Evolutionary conservation across 2,113 vertebrate genomes (phyloP).

Genomic region (Danionella cerebrum): DNA sequence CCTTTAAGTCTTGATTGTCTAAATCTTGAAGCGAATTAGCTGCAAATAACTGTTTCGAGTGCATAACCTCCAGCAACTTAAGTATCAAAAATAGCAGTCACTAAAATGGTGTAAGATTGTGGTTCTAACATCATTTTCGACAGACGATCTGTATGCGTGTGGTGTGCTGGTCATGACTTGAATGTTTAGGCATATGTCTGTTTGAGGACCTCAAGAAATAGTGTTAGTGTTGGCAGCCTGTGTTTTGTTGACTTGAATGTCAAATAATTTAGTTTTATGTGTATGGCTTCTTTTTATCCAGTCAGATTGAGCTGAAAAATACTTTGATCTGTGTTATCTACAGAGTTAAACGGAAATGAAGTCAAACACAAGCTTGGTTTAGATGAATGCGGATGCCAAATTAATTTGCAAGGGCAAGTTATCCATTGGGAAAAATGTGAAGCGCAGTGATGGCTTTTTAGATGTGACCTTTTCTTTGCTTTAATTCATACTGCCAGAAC

Average conservation of each 20-base stretch:
- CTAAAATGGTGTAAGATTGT: too few relatives aligned
- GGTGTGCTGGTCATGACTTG: neutral
- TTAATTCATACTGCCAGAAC: conserved; percentile 8
- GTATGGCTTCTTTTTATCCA: neutral
- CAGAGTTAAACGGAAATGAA: neutral
- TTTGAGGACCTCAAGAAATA: neutral
- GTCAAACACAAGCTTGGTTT: neutral
- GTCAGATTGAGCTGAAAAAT: too few relatives aligned
- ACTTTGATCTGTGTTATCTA: too few relatives aligned
- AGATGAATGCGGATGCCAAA: neutral
- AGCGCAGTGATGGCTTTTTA: neutral
- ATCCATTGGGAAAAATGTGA: neutral
- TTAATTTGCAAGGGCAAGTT: neutral
- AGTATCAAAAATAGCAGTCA: too few relatives aligned
- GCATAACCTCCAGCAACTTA: too few relatives aligned
- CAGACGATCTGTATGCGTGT: neutral
- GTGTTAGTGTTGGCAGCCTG: neutral
- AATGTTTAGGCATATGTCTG: neutral
- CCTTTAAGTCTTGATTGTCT: too few relatives aligned
- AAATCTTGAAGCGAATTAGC: too few relatives aligned
- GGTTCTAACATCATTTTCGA: too few relatives aligned
- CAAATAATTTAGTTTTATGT: neutral
- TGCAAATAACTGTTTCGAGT: too few relatives aligned
- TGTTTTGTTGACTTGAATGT: neutral
- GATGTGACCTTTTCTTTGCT: conserved; percentile 11